phyloP scores from a whole-genome alignment of 2,113 vertebrate species.

The Chroicocephalus ridibundus region DNA sequence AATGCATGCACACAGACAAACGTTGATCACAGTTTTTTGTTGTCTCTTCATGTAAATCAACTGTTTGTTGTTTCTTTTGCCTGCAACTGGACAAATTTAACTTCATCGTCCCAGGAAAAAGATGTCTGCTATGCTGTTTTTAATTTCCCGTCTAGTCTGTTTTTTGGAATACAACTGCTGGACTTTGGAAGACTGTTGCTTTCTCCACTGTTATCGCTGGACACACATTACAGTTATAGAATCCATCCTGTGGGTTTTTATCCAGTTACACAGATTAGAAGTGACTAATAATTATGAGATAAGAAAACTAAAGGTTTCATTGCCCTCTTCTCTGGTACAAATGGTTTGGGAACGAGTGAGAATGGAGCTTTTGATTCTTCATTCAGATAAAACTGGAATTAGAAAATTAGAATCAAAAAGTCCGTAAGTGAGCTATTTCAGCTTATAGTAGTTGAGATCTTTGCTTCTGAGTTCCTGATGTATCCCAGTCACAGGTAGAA shows the following conservation, averaged over 20 bases:
- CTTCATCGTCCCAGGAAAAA: background rate
- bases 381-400: background rate
- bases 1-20: background rate
- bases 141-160: background rate
- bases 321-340: background rate
- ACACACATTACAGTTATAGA: background rate
- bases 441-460: background rate
- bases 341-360: conserved; percentile 3
- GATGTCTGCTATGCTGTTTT: background rate
- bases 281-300: background rate
- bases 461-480: background rate
- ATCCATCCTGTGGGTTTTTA: background rate
- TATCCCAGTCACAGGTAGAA: background rate
- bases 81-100: background rate
- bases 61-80: background rate
- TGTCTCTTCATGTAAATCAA: background rate
- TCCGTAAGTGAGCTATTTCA: background rate
- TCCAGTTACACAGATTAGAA: background rate
- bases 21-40: background rate
- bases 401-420: background rate
- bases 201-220: background rate
- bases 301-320: background rate
- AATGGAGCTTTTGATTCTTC: background rate
- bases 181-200: background rate
- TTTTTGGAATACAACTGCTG: background rate